phyloP scores from a whole-genome alignment of 2,888 invertebrate species.

The Melieria crassipennis region DNA sequence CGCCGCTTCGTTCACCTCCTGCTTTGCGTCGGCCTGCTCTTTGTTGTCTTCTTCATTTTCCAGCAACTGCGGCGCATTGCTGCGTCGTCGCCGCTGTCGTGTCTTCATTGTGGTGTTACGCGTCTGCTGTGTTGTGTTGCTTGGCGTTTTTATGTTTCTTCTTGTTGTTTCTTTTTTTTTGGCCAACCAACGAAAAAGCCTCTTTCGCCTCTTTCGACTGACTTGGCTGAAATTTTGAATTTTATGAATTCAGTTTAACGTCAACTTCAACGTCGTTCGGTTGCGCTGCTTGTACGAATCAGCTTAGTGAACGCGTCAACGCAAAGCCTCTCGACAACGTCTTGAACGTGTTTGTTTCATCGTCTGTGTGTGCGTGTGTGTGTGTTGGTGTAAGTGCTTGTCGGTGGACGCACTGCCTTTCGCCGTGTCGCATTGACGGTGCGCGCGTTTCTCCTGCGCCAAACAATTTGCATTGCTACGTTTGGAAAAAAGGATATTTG shows the following conservation, averaged over 20 bases:
- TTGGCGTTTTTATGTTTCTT: conserved; percentile 7
- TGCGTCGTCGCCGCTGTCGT: not conserved
- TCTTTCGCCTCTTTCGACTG: conserved; percentile 20
- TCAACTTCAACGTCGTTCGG: conserved; percentile 56
- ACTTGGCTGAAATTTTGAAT: conserved; percentile 49
- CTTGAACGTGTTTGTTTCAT: not conserved
- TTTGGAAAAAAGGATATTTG: too few relatives aligned
- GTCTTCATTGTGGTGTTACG: conserved; percentile 1
- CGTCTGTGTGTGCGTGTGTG: not conserved
- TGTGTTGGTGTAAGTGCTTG: not conserved
- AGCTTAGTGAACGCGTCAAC: not conserved
- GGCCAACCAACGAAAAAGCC: not conserved
- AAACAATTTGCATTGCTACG: too few relatives aligned
- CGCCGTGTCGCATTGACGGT: too few relatives aligned
- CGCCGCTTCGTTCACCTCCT: too few relatives aligned
- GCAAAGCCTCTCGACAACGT: not conserved
- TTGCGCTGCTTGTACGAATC: conserved; percentile 48
- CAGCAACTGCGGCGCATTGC: not conserved
- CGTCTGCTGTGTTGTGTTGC: conserved; percentile 1
- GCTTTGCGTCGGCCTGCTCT: too few relatives aligned
- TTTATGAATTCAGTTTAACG: conserved; percentile 57
- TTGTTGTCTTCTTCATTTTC: too few relatives aligned
- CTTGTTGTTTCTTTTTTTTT: conserved; percentile 10
- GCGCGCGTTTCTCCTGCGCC: too few relatives aligned
- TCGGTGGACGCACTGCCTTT: too few relatives aligned